phyloP scores from a whole-genome alignment of 2,113 vertebrate genomes.

The Dolichotis patagonum region DNA sequence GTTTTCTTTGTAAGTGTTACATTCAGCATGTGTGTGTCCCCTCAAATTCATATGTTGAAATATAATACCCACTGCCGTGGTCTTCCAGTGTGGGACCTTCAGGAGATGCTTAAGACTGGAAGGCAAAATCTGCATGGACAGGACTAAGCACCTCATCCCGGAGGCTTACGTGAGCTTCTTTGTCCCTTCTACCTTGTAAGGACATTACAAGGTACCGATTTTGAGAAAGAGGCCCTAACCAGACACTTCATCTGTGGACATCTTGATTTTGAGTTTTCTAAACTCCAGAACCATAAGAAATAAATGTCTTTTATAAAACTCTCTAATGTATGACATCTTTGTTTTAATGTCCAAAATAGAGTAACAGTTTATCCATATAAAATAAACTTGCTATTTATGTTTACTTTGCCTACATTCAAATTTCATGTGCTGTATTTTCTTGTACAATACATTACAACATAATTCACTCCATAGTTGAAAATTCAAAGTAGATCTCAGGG shows the following conservation, averaged over 20 bases:
- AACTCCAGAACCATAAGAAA: neutral
- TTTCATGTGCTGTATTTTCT: neutral
- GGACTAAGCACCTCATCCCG: too few relatives aligned
- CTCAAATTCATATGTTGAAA: neutral
- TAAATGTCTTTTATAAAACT: neutral
- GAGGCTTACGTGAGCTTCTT: neutral
- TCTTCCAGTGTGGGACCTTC: neutral
- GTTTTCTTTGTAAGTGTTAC: neutral
- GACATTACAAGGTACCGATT: neutral
- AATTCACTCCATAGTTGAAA: neutral
- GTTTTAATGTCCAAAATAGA: neutral
- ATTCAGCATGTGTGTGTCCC: neutral
- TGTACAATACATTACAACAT: neutral
- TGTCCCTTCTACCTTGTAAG: neutral
- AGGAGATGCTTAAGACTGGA: neutral
- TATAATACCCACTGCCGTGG: neutral
- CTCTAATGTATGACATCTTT: neutral
- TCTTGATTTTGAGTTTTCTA: neutral
- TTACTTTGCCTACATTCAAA: neutral
- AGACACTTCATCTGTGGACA: neutral
- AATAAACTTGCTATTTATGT: neutral
- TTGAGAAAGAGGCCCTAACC: too few relatives aligned
- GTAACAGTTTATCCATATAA: neutral
- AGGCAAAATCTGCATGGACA: too few relatives aligned
- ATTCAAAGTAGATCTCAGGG: neutral